Conservation (phyloP, 2,888 invertebrate genomes). For the Bruchidius siliquastri region DNA sequence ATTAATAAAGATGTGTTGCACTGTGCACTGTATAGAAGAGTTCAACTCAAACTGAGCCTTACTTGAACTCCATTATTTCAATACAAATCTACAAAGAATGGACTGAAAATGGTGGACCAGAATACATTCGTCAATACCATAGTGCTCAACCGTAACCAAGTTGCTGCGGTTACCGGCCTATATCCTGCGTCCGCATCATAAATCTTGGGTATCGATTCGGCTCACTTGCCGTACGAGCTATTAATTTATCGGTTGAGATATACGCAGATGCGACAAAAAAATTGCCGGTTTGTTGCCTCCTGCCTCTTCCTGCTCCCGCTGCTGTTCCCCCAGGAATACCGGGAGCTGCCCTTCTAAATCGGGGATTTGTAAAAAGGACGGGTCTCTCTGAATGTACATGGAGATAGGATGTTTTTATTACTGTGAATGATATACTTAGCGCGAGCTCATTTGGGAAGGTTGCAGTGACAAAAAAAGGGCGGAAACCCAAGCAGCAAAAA, state of each 20-base stretch:
- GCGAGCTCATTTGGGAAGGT: neutral
- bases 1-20: too few relatives aligned
- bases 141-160: too few relatives aligned
- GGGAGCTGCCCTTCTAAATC: neutral
- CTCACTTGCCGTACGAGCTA: slow-evolving; percentile 8
- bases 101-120: too few relatives aligned
- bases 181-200: slow-evolving; percentile 7
- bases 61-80: too few relatives aligned
- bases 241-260: slow-evolving; percentile 10
- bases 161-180: neutral
- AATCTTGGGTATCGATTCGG: slow-evolving; percentile 11
- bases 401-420: neutral
- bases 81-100: too few relatives aligned
- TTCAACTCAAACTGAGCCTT: too few relatives aligned
- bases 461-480: neutral
- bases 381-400: neutral
- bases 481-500: too few relatives aligned
- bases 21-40: too few relatives aligned
- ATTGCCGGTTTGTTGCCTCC: neutral
- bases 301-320: neutral
- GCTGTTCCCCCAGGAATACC: neutral
- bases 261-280: neutral
- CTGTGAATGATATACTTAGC: neutral
- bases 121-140: too few relatives aligned
- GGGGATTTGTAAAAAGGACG: neutral